A percentile compares a stretch with the other conserved stretches of the same genome.
phyloP scores from a whole-genome alignment of 2,797 vertebrate species.

The Rhyacichthys aspro region DNA sequence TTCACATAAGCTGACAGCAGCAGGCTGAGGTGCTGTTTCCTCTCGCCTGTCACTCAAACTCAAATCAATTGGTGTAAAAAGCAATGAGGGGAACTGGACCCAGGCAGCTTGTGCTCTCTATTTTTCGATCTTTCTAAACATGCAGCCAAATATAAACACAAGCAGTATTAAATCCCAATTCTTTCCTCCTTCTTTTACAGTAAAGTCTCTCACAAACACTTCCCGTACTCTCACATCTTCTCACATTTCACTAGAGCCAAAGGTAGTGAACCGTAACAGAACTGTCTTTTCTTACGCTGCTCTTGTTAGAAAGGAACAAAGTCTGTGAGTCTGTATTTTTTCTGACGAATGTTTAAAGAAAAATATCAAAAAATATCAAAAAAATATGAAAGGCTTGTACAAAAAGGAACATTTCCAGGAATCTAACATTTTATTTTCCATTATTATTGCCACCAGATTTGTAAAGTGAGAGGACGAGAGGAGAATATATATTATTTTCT shows the following conservation, averaged over 20 bases:
- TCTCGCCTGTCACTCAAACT: conserved; percentile 73
- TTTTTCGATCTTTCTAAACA: conserved; percentile 10
- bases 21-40: conserved; percentile 72
- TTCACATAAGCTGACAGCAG: conserved; percentile 77
- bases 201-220: conserved; percentile 15
- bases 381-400: too few relatives aligned
- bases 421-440: too few relatives aligned
- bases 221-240: conserved; percentile 38
- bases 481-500: too few relatives aligned
- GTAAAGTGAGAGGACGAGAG: too few relatives aligned
- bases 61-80: conserved; percentile 78
- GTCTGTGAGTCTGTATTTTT: neutral
- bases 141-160: conserved; percentile 12
- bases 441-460: too few relatives aligned
- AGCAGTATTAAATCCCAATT: neutral
- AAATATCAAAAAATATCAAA: too few relatives aligned
- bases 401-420: too few relatives aligned
- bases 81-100: conserved; percentile 62
- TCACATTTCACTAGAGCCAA: conserved; percentile 47
- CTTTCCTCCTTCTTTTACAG: conserved; percentile 23
- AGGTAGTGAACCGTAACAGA: conserved; percentile 50
- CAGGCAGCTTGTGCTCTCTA: conserved; percentile 9
- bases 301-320: conserved; percentile 48
- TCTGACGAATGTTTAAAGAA: too few relatives aligned
- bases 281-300: conserved; percentile 34